Evolutionary conservation across 1,140 invertebrate species (phyloP), one percentile per base, ranked within the genome.

Genomic region (Meteorus sp.): DNA sequence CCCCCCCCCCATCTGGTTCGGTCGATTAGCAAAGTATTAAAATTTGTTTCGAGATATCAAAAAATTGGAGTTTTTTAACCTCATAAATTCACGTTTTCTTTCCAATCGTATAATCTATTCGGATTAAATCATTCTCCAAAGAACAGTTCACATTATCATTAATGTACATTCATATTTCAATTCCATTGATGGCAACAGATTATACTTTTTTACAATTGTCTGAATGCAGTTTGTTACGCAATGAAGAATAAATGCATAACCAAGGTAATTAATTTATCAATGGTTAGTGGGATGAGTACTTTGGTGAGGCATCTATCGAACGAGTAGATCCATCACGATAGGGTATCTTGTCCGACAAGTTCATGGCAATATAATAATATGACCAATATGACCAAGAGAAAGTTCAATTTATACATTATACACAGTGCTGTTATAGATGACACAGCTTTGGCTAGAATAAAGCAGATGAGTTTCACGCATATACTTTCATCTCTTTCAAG

Each of bases 131-230:
- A 29, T 11, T 45, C 22, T 15, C 6, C n/a, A n/a, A 31, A 8
- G 47, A 56, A 11, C 8, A 7, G 47, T 56, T 43, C 9, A 56
- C 23, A 45, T 45, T 15, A 56, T 44, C 35, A 17, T 39, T 37
- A 55, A 66, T 67, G 65, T 66, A 59, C 63, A 68, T 52, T 58
- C 63, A 73, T 66, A 74, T 78, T n/a, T n/a, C 75, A 78, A 77
- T 77, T 78, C 76, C 76, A 75, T 78, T 66, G 69, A 69, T 67
- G 73, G 72, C 71, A 72, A 72, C 69, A 48, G 65, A 67, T 64
- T 69, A 70, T 52, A 67, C 56, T 59, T 43, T 47, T 20, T 33
- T 33, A 22, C n/a, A 25, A 2, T 2, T n/a, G 17, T 22, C 7
- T n/a, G 43, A 45, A 45, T 4, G 20, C 9, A 6, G 20, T 41